Conservation (phyloP, 2,888 invertebrate species). For the Gortyna flavago region DNA sequence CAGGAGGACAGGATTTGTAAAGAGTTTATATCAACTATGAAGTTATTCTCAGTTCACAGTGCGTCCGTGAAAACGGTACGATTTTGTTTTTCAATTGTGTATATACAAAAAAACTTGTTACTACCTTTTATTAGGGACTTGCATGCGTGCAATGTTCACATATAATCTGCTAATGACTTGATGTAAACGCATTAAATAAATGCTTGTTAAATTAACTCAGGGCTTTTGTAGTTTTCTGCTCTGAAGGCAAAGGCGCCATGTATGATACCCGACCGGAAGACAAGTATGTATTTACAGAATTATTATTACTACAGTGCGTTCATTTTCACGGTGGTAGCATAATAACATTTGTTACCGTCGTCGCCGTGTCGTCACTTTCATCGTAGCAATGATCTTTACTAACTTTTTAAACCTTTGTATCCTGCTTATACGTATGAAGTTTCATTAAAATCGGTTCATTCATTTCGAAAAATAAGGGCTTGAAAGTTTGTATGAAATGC, state of each 20-base stretch:
- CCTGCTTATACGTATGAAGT: too few relatives aligned
- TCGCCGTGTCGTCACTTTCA: not conserved
- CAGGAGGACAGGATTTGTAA: conserved; percentile 2
- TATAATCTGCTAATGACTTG: not conserved
- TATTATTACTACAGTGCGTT: not conserved
- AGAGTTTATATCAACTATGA: conserved; percentile 2
- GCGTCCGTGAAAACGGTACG: not conserved
- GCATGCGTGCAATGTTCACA: not conserved
- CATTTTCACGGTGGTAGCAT: not conserved
- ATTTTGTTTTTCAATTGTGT: not conserved
- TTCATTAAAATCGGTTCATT: too few relatives aligned
- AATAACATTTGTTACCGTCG: not conserved
- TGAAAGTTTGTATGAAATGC: too few relatives aligned
- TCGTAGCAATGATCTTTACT: too few relatives aligned
- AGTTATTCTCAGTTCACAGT: not conserved
- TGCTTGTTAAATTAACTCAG: not conserved
- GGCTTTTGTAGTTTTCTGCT: not conserved
- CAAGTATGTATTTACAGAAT: too few relatives aligned
- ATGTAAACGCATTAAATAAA: not conserved
- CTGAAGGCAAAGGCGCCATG: too few relatives aligned
- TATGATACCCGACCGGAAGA: too few relatives aligned
- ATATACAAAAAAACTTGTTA: not conserved
- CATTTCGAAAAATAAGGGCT: too few relatives aligned
- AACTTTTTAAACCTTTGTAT: too few relatives aligned
- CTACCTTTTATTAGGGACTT: not conserved